Evolutionary conservation across 2,888 invertebrate species (phyloP).

Genomic region (Caenorhabditis plicata): DNA sequence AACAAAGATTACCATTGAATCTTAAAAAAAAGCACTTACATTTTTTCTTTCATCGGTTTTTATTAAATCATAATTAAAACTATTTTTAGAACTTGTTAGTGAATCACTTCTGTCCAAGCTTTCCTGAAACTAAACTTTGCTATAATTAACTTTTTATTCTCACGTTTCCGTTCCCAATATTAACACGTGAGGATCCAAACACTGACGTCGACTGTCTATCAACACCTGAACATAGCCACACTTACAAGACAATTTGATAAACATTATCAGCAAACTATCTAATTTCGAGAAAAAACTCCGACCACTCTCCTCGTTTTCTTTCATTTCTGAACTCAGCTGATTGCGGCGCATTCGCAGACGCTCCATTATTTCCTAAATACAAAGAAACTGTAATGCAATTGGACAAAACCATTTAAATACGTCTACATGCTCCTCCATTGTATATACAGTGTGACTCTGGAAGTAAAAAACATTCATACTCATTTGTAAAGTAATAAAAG

Average conservation of each 20-base stretch:
- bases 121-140: neutral
- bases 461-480: neutral
- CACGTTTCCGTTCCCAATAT: too few species aligned
- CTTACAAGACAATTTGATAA: too few species aligned
- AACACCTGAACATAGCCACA: too few species aligned
- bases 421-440: constrained; percentile 23
- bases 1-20: too few species aligned
- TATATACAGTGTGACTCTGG: constrained; percentile 29
- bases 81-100: too few species aligned
- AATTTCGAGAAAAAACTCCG: neutral
- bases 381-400: neutral
- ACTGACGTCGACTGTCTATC: too few species aligned
- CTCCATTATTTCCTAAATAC: constrained; percentile 33
- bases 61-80: too few species aligned
- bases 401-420: neutral
- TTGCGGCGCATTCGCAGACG: constrained; percentile 31
- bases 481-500: neutral
- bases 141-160: too few species aligned
- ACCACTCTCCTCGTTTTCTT: constrained; percentile 21
- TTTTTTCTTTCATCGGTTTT: too few species aligned
- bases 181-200: too few species aligned
- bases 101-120: too few species aligned
- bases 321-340: constrained; percentile 22
- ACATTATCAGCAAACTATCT: neutral
- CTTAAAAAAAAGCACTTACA: too few species aligned